These are phyloP conservation scores for Homalodisca vitripennis DNA, from an alignment of 1,140 invertebrate species.

Conservation along the genomic window DNA sequence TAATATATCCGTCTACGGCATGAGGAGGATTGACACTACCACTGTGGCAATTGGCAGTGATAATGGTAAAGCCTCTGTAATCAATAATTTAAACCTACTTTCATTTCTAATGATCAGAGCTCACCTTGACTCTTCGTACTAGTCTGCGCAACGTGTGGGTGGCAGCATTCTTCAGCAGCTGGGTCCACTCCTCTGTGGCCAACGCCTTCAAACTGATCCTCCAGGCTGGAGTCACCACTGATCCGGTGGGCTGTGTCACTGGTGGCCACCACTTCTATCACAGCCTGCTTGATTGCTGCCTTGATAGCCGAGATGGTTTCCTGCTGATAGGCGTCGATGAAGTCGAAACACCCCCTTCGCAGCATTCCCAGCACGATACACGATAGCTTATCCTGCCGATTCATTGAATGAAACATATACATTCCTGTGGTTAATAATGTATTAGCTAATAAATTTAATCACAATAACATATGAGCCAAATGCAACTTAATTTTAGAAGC, in stretches of 20 bases:
- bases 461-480: too few relatives aligned
- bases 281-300: conserved; percentile 85
- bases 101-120: too few relatives aligned
- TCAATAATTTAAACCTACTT: too few relatives aligned
- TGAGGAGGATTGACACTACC: too few relatives aligned
- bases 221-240: conserved; percentile 49
- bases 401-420: too few relatives aligned
- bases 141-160: conserved; percentile 52
- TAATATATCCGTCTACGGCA: too few relatives aligned
- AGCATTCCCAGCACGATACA: conserved; percentile 88
- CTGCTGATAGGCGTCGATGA: conserved; percentile 85
- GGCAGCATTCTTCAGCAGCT: conserved; percentile 73
- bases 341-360: conserved; percentile 80
- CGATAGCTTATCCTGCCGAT: too few relatives aligned
- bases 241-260: not conserved
- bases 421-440: too few relatives aligned
- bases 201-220: conserved; percentile 58
- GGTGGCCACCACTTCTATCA: conserved; percentile 63
- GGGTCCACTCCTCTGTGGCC: conserved; percentile 75
- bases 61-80: too few relatives aligned
- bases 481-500: too few relatives aligned
- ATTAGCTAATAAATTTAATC: too few relatives aligned
- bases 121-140: conserved; percentile 62
- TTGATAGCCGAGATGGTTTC: conserved; percentile 83
- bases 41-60: too few relatives aligned